Conservation (phyloP, 2,797 vertebrate species). For the Sebastes kiyomatsui region DNA sequence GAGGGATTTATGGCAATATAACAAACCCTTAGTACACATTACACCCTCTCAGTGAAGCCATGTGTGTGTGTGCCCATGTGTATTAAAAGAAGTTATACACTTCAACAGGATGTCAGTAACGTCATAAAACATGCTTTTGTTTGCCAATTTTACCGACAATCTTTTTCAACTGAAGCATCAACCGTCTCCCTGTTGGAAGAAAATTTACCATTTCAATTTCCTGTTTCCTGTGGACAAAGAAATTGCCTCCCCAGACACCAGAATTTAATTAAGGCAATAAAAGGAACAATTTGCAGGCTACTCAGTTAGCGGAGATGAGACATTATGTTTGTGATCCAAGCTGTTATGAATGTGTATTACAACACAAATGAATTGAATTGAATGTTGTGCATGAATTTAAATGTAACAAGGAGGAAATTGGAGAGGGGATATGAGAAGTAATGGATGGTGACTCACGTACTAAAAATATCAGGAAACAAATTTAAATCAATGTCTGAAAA, state of each 20-base stretch:
- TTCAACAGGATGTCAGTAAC: background rate
- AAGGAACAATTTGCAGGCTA: background rate
- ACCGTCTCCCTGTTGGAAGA: background rate
- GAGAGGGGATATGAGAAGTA: background rate
- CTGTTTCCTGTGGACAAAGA: background rate
- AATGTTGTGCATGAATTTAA: no score
- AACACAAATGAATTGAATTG: background rate
- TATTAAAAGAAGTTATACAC: background rate
- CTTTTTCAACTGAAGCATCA: background rate
- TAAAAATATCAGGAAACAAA: background rate
- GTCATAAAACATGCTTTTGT: background rate
- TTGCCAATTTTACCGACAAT: background rate
- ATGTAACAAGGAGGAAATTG: background rate
- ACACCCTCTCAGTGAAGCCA: background rate
- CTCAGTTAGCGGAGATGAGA: background rate
- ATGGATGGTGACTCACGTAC: background rate
- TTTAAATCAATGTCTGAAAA: background rate
- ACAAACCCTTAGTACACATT: background rate
- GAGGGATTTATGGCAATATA: background rate
- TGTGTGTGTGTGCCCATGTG: background rate
- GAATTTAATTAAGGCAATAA: slow-evolving; percentile 10
- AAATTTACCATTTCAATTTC: background rate
- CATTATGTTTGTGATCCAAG: background rate
- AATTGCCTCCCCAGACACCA: background rate
- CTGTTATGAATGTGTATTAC: background rate